Percentiles rank a stretch among this genome's conserved stretches.
These are phyloP conservation scores for Sussaba pulchella DNA, from an alignment of 2,888 invertebrate species.

Conservation along the genomic window DNA sequence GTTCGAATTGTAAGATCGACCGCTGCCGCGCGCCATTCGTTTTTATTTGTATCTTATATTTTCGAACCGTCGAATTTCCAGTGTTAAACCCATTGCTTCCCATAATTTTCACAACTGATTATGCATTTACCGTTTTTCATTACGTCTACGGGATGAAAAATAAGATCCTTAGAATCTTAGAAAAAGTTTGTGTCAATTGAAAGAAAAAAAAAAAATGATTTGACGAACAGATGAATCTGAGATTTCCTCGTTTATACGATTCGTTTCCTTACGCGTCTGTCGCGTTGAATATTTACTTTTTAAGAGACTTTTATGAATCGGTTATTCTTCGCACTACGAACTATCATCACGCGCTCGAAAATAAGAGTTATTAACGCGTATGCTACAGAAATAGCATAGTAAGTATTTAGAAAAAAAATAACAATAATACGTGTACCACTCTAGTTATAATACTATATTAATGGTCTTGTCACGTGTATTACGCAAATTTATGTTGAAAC, in stretches of 20 bases:
- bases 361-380: slow-evolving; percentile 48
- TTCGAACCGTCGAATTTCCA: not conserved
- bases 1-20: not conserved
- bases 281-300: slow-evolving; percentile 52
- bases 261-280: slow-evolving; percentile 18
- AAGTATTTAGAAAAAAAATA: slow-evolving; percentile 51
- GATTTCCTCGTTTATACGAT: slow-evolving; percentile 30
- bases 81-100: slow-evolving; percentile 21
- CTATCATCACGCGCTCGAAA: slow-evolving; percentile 45
- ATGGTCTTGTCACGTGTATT: slow-evolving; percentile 47
- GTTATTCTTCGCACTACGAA: slow-evolving; percentile 51
- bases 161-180: no score
- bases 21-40: not conserved
- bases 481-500: slow-evolving; percentile 41
- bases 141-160: not conserved
- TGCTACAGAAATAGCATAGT: slow-evolving; percentile 40
- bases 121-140: slow-evolving; percentile 45
- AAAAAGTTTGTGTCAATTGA: no score
- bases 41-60: not conserved
- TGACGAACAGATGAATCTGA: slow-evolving; percentile 13
- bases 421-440: slow-evolving; percentile 56
- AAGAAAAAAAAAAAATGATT: no score
- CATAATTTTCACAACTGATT: slow-evolving; percentile 34
- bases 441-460: slow-evolving; percentile 49
- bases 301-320: slow-evolving; percentile 41